Conservation (phyloP, 2,797 vertebrate species). For the Premnoplex brunnescens region DNA sequence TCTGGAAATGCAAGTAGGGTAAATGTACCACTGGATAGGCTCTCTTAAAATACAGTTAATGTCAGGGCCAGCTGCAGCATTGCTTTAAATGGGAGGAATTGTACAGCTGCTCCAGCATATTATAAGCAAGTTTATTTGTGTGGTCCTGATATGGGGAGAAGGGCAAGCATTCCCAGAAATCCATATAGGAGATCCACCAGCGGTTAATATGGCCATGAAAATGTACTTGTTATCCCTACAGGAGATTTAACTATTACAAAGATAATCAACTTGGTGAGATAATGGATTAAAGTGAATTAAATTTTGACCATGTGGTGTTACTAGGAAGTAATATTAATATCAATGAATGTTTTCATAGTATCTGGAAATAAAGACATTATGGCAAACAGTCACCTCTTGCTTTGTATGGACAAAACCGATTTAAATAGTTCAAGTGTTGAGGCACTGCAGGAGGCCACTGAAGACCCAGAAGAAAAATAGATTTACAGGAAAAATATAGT, state of each 20-base stretch:
- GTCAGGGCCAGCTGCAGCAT: not conserved
- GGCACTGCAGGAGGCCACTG: not conserved
- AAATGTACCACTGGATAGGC: not conserved
- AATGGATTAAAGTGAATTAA: not conserved
- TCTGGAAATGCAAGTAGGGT: not conserved
- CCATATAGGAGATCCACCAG: not conserved
- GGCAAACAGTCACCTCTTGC: not conserved
- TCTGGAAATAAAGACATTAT: not conserved
- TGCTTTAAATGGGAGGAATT: slow-evolving; percentile 7
- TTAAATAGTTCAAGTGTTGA: not conserved
- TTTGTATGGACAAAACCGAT: not conserved
- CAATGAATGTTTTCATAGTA: not conserved
- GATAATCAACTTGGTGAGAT: not conserved
- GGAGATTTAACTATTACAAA: not conserved
- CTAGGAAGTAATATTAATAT: not conserved
- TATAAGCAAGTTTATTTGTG: not conserved
- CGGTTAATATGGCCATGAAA: not conserved
- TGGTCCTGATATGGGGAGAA: not conserved
- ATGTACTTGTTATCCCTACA: not conserved
- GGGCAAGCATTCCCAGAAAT: not conserved
- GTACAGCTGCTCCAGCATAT: slow-evolving; percentile 1
- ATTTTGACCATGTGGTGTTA: not conserved
- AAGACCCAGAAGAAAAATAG: not conserved
- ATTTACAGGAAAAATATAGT: not conserved
- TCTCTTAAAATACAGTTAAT: not conserved